Base-by-base conservation (phyloP, 2,888 invertebrate genomes). In the Tachina grossa region DNA sequence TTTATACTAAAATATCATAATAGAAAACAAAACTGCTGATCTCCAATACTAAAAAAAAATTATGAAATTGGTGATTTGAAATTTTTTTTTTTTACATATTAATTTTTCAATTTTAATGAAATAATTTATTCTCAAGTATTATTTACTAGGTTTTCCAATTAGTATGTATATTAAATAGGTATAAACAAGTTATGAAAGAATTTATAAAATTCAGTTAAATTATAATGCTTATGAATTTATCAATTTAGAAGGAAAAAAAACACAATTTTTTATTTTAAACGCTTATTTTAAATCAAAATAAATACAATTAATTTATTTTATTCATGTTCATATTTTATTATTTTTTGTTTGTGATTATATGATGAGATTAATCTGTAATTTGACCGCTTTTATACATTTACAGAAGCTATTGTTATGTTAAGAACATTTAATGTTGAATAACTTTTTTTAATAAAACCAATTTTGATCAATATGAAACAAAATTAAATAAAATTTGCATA, bases 21-120 rank as follows among this genome's bases (percentile, higher is more conserved):
- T 87, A 88, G 88, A 88, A 88, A 87, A 87, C 88, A 83, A 88
- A 90, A 90, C 88, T 88, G 88, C 88, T 91, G 91, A 91, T 91
- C 91, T 91, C 91, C 88, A 89, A 85, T 90, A 87, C 81, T 84
- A 88, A 75, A 49, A 85, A 83, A 76, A 69, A 83, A 83, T 81
- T 47, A 61, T 41, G 6, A 75, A 75, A 61, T 57, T 74, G 68
- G 66, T 68, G 45, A 68, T 61, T 84, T 69, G 45, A 14, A 43
- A 51, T 65, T 76, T 80, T 72, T 80, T 57, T 19, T 45, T n/a
- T n/a, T n/a, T n/a, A n/a, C n/a, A 43, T 47, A 63, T 76, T 72
- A 49, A 31, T 65, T 45, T 65, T 45, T n/a, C 31, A 45, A 59
- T 47, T 57, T 74, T 51, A 77, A 49, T 71, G 14, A 63, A 81